phyloP scores from a whole-genome alignment of 2,888 invertebrate genomes.

The Autographa gamma region DNA sequence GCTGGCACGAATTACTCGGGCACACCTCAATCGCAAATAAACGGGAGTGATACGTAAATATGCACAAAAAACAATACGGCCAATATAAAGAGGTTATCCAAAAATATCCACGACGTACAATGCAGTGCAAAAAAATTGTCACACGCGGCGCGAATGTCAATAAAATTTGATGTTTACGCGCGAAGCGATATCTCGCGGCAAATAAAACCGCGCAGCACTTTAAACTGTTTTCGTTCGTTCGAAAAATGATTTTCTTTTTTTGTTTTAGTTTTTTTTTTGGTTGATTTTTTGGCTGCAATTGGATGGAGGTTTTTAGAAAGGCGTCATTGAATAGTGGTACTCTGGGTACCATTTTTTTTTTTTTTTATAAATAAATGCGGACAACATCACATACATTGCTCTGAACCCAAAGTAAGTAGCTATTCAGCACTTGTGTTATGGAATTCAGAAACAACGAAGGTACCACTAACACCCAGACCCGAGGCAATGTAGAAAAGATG shows the following conservation, averaged over 20 bases:
- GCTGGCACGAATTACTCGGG: slow-evolving; percentile 17
- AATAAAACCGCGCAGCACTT: slow-evolving; percentile 73
- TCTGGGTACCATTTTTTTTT: slow-evolving; percentile 12
- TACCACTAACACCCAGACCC: no score
- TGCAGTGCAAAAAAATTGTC: slow-evolving; percentile 75
- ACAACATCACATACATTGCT: no score
- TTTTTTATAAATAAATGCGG: no score
- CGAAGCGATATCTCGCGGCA: slow-evolving; percentile 74
- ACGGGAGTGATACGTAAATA: slow-evolving; percentile 45
- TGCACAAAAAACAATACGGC: slow-evolving; percentile 52
- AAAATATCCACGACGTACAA: slow-evolving; percentile 63
- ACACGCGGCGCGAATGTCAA: slow-evolving; percentile 76
- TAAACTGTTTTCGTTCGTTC: slow-evolving; percentile 69
- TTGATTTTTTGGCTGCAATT: slow-evolving; percentile 38
- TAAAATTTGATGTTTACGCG: slow-evolving; percentile 85
- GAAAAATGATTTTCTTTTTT: slow-evolving; percentile 69
- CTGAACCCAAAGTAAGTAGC: no score
- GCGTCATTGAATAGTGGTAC: slow-evolving; percentile 33
- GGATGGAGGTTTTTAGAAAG: slow-evolving; percentile 32
- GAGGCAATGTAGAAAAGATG: no score
- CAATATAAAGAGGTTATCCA: slow-evolving; percentile 59
- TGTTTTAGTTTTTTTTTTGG: slow-evolving; percentile 45
- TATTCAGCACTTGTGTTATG: no score
- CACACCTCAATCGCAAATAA: slow-evolving; percentile 46
- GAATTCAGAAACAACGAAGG: no score